Conservation (phyloP, 1,140 invertebrate species). For the Bilobella aurantiaca region DNA sequence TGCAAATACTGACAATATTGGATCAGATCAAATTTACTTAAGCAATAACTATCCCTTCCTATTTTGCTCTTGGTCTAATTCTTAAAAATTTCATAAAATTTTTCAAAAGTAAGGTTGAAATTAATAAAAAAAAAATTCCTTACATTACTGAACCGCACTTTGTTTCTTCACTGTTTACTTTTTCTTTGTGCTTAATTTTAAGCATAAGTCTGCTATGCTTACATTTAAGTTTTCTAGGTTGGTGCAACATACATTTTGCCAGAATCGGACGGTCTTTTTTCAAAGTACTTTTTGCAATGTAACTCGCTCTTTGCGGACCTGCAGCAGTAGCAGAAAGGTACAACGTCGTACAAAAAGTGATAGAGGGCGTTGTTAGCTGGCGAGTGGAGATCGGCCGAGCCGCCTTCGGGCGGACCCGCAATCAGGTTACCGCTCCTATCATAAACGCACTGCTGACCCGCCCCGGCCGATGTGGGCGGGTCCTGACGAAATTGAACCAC, state of each 20-base stretch:
- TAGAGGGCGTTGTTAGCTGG: not conserved
- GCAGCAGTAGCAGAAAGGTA: not conserved
- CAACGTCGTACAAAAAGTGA: not conserved
- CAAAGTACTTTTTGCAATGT: not conserved
- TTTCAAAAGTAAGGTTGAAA: too few relatives aligned
- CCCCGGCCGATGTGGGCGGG: not conserved
- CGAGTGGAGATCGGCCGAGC: not conserved
- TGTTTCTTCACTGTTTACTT: too few relatives aligned
- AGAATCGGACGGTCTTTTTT: not conserved
- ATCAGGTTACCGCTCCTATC: constrained; percentile 3
- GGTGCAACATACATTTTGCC: not conserved
- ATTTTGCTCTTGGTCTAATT: too few relatives aligned
- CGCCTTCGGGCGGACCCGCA: not conserved
- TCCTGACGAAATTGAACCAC: not conserved
- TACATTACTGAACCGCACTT: too few relatives aligned
- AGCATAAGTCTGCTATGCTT: too few relatives aligned
- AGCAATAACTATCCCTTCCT: too few relatives aligned
- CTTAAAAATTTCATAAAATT: too few relatives aligned
- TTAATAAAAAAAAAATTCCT: too few relatives aligned
- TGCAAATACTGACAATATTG: too few relatives aligned
- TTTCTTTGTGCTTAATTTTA: too few relatives aligned
- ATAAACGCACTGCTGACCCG: constrained; percentile 19
- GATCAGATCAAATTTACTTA: too few relatives aligned
- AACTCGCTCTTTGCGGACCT: not conserved
- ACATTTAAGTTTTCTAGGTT: too few relatives aligned